Evolutionary conservation across 2,797 vertebrate genomes (phyloP), one percentile per base, ranked within the genome.

Genomic region (Myripristis murdjan): DNA sequence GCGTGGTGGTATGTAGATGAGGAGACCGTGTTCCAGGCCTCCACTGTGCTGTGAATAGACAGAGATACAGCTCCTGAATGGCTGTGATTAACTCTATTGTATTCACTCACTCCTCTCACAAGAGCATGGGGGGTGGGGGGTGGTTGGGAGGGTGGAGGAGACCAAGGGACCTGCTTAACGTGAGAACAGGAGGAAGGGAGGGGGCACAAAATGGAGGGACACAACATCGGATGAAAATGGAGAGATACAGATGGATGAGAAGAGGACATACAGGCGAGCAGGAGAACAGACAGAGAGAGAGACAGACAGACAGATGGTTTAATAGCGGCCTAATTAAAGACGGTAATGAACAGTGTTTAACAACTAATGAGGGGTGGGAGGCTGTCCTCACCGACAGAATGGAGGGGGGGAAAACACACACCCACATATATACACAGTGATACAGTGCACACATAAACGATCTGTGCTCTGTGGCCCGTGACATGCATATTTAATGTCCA

Each of bases 331-430:
- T 95, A 95, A 96, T 97, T 96, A 96, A 92, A 91, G 94, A 90
- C 60, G 89, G 89, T 95, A 96, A 96, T 97, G 95, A 95, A 93
- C 93, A 93, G 93, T 92, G 94, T 95, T 96, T 94, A 93, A 93
- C 95, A 93, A 90, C 95, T 95, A 96, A 96, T 96, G 95, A 96
- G 93, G 92, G 93, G 91, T 95, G 96, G 94, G 93, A 93, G 91
- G 86, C 90, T 92, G 87, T 92, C 93, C 92, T 93, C 84, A 87
- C 89, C 93, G 83, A 79, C 90, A 93, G 93, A 95, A 95, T 94
- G 89, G 81, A 87, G 57, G 81, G 83, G 83, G 47, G 16, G 26
- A 3, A 49, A 46, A 47, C n/a, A 58, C 63, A 41, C 64, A 63
- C 58, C 23, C 31, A 44, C 22, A 63, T 15, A 58, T 26, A 24